These are phyloP conservation scores for Nothocercus julius DNA, from an alignment of 2,113 vertebrate species.

Conservation along the genomic window DNA sequence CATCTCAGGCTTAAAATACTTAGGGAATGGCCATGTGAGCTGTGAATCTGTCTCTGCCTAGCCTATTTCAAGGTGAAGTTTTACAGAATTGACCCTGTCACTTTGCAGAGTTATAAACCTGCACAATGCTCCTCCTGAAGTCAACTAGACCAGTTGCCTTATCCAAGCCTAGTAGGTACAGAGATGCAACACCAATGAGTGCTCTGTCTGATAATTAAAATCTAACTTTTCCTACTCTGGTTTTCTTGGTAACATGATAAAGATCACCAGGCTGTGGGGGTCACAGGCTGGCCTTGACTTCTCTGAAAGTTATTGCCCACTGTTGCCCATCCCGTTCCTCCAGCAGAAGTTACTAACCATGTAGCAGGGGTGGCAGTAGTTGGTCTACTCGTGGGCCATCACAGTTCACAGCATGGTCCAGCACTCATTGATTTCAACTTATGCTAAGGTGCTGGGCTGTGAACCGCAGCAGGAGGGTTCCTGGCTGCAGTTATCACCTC, in stretches of 20 bases:
- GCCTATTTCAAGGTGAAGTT: slow-evolving; percentile 44
- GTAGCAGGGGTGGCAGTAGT: background rate
- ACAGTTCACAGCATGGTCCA: background rate
- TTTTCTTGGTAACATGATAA: background rate
- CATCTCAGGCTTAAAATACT: slow-evolving; percentile 10
- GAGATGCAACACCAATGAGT: background rate
- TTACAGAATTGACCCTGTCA: slow-evolving; percentile 19
- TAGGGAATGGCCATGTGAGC: slow-evolving; percentile 4
- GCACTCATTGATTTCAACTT: slow-evolving; percentile 16
- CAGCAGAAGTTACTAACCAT: background rate
- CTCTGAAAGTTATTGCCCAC: background rate
- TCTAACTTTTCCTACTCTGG: background rate
- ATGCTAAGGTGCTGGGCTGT: background rate
- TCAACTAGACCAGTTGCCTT: background rate
- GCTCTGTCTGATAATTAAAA: background rate
- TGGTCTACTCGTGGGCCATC: background rate
- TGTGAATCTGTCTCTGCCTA: slow-evolving; percentile 6
- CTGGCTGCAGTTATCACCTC: slow-evolving; percentile 24
- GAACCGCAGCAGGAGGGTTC: slow-evolving; percentile 4
- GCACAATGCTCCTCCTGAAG: slow-evolving; percentile 18
- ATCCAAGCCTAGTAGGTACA: background rate
- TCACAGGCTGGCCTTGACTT: background rate
- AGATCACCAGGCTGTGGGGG: background rate
- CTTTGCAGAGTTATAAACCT: background rate
- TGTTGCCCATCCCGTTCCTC: background rate